Evolutionary conservation across 2,113 vertebrate species (phyloP).

Genomic region (Microtus montanus): DNA sequence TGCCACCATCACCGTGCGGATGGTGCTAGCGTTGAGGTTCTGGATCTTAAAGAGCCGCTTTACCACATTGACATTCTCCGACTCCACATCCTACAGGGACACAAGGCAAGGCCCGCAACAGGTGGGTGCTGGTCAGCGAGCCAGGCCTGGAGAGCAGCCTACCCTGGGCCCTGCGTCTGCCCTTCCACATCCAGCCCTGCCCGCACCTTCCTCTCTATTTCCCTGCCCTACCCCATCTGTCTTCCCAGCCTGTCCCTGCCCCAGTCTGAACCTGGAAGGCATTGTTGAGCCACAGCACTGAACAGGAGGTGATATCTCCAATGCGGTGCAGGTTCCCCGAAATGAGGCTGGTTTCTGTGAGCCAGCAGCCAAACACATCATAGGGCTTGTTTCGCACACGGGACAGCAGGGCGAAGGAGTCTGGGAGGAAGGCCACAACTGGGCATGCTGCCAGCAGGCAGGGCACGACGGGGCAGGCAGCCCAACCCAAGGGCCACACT

Average conservation of each 20-base stretch:
- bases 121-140: background rate
- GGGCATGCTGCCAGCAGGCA: background rate
- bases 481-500: background rate
- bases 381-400: conserved; percentile 98
- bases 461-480: rapidly evolving
- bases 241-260: background rate
- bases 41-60: conserved; percentile 99
- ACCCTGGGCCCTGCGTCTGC: too few species aligned
- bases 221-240: background rate
- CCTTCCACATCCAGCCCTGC: background rate
- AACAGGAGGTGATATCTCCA: conserved; percentile 96
- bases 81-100: conserved; percentile 92
- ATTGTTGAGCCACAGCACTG: conserved; percentile 98
- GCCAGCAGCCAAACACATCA: conserved; percentile 98
- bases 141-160: background rate
- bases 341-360: conserved; percentile 96
- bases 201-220: background rate
- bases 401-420: conserved; percentile 94
- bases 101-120: background rate
- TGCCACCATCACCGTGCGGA: conserved; percentile 97
- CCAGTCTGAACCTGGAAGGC: conserved; percentile 93
- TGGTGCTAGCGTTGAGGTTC: conserved; percentile 97
- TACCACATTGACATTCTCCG: conserved; percentile 96
- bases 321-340: conserved; percentile 98
- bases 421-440: conserved; percentile 79